A percentile compares a stretch with the other conserved stretches of the same genome.
phyloP scores from a whole-genome alignment of 2,113 vertebrate genomes.

The Cryptotis parvus region DNA sequence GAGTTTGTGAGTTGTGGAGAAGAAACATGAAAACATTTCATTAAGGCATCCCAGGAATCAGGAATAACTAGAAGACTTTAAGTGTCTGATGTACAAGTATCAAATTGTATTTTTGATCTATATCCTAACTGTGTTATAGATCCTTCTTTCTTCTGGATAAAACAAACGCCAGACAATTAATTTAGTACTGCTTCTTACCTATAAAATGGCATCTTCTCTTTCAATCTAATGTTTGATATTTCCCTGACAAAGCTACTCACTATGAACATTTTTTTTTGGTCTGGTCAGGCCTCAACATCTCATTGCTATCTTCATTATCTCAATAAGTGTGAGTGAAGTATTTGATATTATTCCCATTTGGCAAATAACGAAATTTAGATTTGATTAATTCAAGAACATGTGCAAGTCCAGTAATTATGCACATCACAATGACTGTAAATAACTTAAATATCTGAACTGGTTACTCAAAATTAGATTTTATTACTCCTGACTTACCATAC shows the following conservation, averaged over 20 bases:
- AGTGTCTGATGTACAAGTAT: not conserved
- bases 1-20: not conserved
- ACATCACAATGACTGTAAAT: not conserved
- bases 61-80: not conserved
- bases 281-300: not conserved
- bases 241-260: not conserved
- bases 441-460: not conserved
- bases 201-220: not conserved
- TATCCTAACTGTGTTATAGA: not conserved
- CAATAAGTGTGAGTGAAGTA: not conserved
- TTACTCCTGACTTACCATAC: not conserved
- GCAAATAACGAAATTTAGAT: not conserved
- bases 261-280: not conserved
- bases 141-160: not conserved
- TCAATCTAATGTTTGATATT: not conserved
- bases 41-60: not conserved
- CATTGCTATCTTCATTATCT: not conserved
- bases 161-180: not conserved
- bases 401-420: not conserved
- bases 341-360: not conserved
- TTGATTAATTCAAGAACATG: not conserved
- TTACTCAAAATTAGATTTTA: not conserved
- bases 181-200: not conserved
- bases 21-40: not conserved
- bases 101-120: not conserved